phyloP scores from a whole-genome alignment of 2,888 invertebrate species.

The Caenorhabditis angaria region DNA sequence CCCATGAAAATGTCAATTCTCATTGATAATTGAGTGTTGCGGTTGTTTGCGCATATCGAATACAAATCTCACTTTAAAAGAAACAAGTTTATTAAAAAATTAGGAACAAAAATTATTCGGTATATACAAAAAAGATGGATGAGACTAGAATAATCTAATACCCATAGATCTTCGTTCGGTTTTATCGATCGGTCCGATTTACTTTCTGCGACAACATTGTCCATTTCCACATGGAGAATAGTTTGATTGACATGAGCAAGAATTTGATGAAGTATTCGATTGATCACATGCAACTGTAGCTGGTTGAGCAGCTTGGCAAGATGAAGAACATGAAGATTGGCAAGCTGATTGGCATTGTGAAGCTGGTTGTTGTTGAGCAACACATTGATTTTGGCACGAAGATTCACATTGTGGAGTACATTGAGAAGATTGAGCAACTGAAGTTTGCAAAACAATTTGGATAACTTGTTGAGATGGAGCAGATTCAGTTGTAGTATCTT shows the following conservation, averaged over 20 bases:
- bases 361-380: slow-evolving; percentile 51
- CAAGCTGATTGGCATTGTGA: slow-evolving; percentile 50
- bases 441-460: slow-evolving; percentile 46
- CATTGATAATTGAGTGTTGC: too few relatives aligned
- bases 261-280: slow-evolving; percentile 5
- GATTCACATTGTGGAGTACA: slow-evolving; percentile 54
- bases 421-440: slow-evolving; percentile 46
- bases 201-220: slow-evolving; percentile 57
- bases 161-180: background rate
- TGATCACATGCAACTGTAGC: slow-evolving; percentile 18
- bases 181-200: slow-evolving; percentile 9
- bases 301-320: slow-evolving; percentile 48
- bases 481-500: slow-evolving; percentile 13
- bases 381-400: slow-evolving; percentile 51
- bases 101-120: slow-evolving; percentile 17
- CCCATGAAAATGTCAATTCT: too few relatives aligned
- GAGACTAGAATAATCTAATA: background rate
- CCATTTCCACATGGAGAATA: slow-evolving; percentile 54
- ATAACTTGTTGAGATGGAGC: slow-evolving; percentile 19
- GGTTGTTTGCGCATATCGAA: too few relatives aligned
- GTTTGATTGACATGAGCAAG: slow-evolving; percentile 43
- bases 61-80: too few relatives aligned
- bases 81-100: slow-evolving; percentile 28
- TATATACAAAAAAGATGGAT: slow-evolving; percentile 35
- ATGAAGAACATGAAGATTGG: slow-evolving; percentile 44